These are phyloP conservation scores for Neoascia interrupta DNA, from an alignment of 2,888 invertebrate genomes.

Conservation along the genomic window DNA sequence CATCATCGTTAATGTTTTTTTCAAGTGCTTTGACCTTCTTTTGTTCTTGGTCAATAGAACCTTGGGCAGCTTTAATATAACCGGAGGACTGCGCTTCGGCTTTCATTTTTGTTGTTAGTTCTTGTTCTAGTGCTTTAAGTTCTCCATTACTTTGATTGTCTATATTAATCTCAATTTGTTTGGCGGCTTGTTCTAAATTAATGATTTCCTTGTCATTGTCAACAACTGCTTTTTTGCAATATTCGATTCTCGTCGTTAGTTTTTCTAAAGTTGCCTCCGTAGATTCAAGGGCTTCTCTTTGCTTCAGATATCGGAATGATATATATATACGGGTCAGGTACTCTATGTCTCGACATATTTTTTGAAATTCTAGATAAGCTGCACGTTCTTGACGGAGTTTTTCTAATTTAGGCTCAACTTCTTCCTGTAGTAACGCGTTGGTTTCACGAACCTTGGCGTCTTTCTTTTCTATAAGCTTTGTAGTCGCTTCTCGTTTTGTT, in stretches of 20 bases:
- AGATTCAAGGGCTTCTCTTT: constrained; percentile 80
- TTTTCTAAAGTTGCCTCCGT: constrained; percentile 81
- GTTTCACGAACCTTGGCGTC: constrained; percentile 94
- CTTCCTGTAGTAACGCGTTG: constrained; percentile 87
- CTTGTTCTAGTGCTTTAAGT: constrained; percentile 83
- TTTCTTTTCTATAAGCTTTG: constrained; percentile 94
- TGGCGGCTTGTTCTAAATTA: constrained; percentile 82
- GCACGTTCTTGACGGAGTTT: constrained; percentile 91
- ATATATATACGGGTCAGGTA: constrained; percentile 85
- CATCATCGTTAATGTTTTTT: constrained; percentile 86
- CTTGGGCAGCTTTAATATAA: constrained; percentile 83
- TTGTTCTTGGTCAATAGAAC: constrained; percentile 84
- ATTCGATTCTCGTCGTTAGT: constrained; percentile 81
- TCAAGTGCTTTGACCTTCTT: constrained; percentile 85
- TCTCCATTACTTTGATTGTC: constrained; percentile 85
- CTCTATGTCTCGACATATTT: constrained; percentile 90
- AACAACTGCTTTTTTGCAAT: constrained; percentile 82
- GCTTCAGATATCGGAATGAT: constrained; percentile 80
- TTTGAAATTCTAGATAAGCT: constrained; percentile 93
- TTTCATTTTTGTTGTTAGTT: constrained; percentile 84
- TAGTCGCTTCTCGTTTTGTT: constrained; percentile 91
- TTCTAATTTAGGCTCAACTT: constrained; percentile 93
- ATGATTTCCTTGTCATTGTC: constrained; percentile 81
- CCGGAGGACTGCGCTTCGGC: constrained; percentile 85
- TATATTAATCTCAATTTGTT: constrained; percentile 83